Base-by-base conservation (phyloP, 2,888 invertebrate species). In the Mylabris sibirica region DNA sequence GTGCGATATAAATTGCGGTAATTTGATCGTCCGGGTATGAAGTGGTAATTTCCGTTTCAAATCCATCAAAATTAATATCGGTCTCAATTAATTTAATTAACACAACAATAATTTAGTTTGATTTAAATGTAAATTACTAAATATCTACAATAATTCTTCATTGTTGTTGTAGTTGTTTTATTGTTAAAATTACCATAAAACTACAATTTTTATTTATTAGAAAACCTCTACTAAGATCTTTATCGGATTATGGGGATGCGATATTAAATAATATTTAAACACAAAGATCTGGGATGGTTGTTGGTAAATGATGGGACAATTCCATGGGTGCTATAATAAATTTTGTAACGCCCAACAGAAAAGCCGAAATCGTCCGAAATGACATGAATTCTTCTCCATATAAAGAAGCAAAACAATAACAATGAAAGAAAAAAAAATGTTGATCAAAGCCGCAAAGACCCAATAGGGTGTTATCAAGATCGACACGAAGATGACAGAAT, bases 291-390 rank as follows among this genome's bases (percentile, higher is more conserved):
- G 41, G 5, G 12, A 49, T 9, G 20, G 20, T 14, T 9, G 72
- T n/a, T n/a, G 76, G 75, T 79, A 80, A 80, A 79, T 79, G 78
- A 80, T 79, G 80, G 79, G 79, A 80, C 79, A 80, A 80, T 80
- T 79, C 76, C 76, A 68, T 73, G 75, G 74, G 74, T 69, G 72
- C 65, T 68, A 70, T 67, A 77, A 75, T 80, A 80, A 80, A 79
- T 79, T 77, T 70, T 61, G 66, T 44, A 66, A 66, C 74, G 75
- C 17, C 5, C n/a, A 14, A 6, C 11, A 41, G 14, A 14, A 6
- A 6, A n/a, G 8, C 20, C 49, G 20, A 49, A 76, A 74, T 74
- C 76, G 73, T 76, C 74, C 72, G 73, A 70, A 71, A 67, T 60
- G 71, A 66, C 65, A 69, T 71, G 62, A 53, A 49, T 49, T 49